These are phyloP conservation scores for Halcyon leucocephala DNA, from an alignment of 2,797 vertebrate genomes.

Conservation along the genomic window DNA sequence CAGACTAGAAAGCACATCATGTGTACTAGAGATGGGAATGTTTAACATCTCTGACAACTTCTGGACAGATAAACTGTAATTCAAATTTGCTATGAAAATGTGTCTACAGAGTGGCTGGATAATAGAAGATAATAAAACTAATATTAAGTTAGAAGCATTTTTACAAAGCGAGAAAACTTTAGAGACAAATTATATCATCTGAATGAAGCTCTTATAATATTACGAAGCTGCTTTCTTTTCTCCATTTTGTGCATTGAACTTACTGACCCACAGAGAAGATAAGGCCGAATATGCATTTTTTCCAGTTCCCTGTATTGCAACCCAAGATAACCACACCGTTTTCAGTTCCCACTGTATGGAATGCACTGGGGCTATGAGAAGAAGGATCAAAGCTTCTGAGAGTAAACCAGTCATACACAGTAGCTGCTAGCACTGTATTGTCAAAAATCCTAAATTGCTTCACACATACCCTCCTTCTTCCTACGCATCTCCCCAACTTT, in stretches of 20 bases:
- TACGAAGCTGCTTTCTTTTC: neutral
- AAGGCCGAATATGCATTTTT: neutral
- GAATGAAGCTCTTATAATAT: neutral
- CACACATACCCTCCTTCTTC: neutral
- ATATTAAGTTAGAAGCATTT: neutral
- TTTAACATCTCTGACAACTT: neutral
- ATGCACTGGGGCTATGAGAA: neutral
- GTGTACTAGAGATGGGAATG: neutral
- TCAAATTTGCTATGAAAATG: neutral
- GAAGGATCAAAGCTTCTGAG: neutral
- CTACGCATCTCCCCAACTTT: accelerated
- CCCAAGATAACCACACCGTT: neutral
- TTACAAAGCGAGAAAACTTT: neutral
- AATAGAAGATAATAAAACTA: constrained; percentile 11
- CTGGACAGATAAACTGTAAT: neutral
- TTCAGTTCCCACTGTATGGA: neutral
- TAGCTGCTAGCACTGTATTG: neutral
- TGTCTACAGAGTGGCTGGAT: neutral
- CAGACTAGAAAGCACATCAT: neutral
- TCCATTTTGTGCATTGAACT: constrained; percentile 1
- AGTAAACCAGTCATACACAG: neutral
- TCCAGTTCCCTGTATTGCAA: neutral
- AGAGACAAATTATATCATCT: neutral
- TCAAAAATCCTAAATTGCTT: neutral
- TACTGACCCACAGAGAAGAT: neutral